Percentiles rank a stretch among this genome's conserved stretches.
Evolutionary conservation across 2,797 vertebrate genomes (phyloP).

Genomic region (Neoniphon sammara): DNA sequence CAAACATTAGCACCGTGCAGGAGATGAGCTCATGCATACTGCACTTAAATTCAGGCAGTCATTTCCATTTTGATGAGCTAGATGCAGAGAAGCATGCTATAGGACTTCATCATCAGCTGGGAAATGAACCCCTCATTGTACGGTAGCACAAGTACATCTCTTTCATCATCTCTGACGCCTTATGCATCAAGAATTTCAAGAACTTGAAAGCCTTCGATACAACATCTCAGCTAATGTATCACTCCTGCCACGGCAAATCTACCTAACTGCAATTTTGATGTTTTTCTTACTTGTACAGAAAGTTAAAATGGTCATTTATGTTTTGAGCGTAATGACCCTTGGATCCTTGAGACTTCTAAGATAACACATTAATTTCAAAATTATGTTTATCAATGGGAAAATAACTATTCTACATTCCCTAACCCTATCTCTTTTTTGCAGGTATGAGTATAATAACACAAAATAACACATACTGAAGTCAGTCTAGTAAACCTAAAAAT

Average conservation of each 20-base stretch:
- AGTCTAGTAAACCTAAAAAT: too few relatives aligned
- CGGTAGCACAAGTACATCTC: background rate
- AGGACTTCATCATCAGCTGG: conserved; percentile 20
- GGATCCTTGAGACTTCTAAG: too few relatives aligned
- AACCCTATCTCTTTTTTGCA: too few relatives aligned
- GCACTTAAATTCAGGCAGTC: conserved; percentile 24
- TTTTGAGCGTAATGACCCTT: background rate
- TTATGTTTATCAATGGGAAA: background rate
- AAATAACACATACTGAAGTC: too few relatives aligned
- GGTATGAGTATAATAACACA: too few relatives aligned
- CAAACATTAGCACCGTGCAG: conserved; percentile 20
- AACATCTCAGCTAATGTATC: conserved; percentile 2
- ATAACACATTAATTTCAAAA: background rate
- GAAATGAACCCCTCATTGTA: conserved; percentile 28
- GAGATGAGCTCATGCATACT: conserved; percentile 22
- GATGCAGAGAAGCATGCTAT: conserved; percentile 26
- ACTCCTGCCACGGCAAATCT: background rate
- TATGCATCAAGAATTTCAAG: conserved; percentile 1
- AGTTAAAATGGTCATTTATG: background rate
- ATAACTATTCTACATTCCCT: background rate
- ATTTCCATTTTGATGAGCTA: conserved; percentile 63
- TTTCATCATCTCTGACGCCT: conserved; percentile 17
- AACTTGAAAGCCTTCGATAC: background rate
- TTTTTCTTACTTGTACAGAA: conserved; percentile 9
- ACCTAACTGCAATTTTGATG: background rate